phyloP scores from a whole-genome alignment of 2,113 vertebrate species.

The Lipophrys pholis region DNA sequence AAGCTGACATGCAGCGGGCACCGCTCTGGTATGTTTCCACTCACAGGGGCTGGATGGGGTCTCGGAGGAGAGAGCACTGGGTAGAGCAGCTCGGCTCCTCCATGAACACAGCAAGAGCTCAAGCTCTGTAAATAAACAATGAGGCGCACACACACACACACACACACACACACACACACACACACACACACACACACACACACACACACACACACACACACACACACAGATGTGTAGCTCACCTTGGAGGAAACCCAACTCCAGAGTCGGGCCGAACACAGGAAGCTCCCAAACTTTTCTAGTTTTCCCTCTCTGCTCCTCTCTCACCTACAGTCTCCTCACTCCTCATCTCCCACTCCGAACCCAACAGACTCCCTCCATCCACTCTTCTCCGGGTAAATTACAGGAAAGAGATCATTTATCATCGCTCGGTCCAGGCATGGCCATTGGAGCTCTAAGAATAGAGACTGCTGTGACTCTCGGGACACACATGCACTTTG shows the following conservation, averaged over 20 bases:
- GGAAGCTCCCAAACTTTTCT: conserved; percentile 56
- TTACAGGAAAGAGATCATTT: conserved; percentile 76
- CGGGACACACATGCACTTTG: conserved; percentile 5
- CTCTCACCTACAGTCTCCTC: conserved; percentile 47
- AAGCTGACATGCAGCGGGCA: conserved; percentile 28
- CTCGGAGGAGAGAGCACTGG: conserved; percentile 11
- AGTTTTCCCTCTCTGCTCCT: background rate
- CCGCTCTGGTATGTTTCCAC: conserved; percentile 63
- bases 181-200: conserved; percentile 21
- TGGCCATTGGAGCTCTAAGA: conserved; percentile 44
- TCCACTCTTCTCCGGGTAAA: conserved; percentile 66
- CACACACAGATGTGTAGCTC: conserved; percentile 53
- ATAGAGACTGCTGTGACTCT: conserved; percentile 34
- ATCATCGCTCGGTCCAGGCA: conserved; percentile 62
- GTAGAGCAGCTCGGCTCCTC: conserved; percentile 29
- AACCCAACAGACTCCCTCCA: conserved; percentile 71
- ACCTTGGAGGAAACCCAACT: conserved; percentile 70
- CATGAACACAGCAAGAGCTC: conserved; percentile 47
- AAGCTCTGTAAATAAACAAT: conserved; percentile 77
- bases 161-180: conserved; percentile 46
- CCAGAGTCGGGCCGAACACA: conserved; percentile 53
- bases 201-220: conserved; percentile 6
- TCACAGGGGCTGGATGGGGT: conserved; percentile 40
- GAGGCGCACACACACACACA: conserved; percentile 8
- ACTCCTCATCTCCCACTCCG: conserved; percentile 63